These are phyloP conservation scores for Thryonomys swinderianus DNA, from an alignment of 2,113 vertebrate genomes.

Conservation along the genomic window DNA sequence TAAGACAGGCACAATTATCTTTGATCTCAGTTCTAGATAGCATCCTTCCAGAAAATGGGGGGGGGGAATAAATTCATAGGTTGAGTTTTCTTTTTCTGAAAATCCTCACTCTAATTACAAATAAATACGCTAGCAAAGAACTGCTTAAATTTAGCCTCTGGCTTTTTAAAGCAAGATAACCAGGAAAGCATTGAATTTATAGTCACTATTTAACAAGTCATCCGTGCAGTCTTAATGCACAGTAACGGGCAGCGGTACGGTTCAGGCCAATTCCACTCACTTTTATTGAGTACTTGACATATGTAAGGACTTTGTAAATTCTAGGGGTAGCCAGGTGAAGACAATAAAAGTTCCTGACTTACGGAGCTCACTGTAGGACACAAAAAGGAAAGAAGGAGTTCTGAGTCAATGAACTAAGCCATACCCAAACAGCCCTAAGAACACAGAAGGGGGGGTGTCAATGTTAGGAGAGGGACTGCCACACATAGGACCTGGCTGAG, in stretches of 20 bases:
- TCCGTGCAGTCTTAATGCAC: neutral
- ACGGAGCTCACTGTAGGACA: neutral
- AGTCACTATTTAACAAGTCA: neutral
- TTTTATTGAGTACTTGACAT: neutral
- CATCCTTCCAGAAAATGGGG: slow-evolving; percentile 56
- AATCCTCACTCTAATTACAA: slow-evolving; percentile 63
- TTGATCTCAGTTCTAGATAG: slow-evolving; percentile 71
- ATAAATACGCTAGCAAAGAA: slow-evolving; percentile 48
- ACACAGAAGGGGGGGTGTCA: neutral
- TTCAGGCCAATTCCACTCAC: neutral
- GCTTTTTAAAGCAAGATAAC: slow-evolving; percentile 21
- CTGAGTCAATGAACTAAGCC: neutral
- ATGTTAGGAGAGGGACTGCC: neutral
- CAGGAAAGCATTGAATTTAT: neutral
- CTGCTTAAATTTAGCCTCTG: slow-evolving; percentile 56
- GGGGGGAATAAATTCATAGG: slow-evolving; percentile 43
- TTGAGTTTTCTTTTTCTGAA: slow-evolving; percentile 43
- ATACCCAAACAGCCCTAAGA: neutral
- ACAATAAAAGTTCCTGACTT: neutral
- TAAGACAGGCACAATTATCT: slow-evolving; percentile 73
- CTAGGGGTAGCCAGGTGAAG: neutral
- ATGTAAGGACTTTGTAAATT: neutral
- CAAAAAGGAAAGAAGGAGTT: neutral
- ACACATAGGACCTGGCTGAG: neutral
- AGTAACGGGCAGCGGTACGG: neutral